A percentile compares a stretch with the other conserved stretches of the same genome.
phyloP scores from a whole-genome alignment of 2,888 invertebrate species.

The Plagiodera versicolora region DNA sequence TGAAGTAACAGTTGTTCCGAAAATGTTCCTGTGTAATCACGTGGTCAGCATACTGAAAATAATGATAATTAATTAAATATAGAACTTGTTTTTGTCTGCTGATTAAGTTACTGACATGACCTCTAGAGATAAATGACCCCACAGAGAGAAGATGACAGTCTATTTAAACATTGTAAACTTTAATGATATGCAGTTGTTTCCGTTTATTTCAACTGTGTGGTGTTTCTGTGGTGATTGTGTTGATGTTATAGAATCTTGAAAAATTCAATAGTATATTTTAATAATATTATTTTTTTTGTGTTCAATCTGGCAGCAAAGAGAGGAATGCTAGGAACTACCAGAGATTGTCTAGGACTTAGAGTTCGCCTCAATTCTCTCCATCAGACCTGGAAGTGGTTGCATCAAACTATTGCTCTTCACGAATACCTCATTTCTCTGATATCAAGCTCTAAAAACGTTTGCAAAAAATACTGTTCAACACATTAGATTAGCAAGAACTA shows the following conservation, averaged over 20 bases:
- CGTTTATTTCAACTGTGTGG: constrained; percentile 10
- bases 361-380: constrained; percentile 85
- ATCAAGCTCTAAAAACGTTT: constrained; percentile 69
- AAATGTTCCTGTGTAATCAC: constrained; percentile 27
- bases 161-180: constrained; percentile 39
- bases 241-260: constrained; percentile 10
- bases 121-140: constrained; percentile 46
- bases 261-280: constrained; percentile 12
- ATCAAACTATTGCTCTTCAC: constrained; percentile 86
- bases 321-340: constrained; percentile 66
- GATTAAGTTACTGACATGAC: constrained; percentile 45
- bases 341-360: constrained; percentile 86
- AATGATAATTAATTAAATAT: constrained; percentile 27
- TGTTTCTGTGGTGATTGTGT: constrained; percentile 8
- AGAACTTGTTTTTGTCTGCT: constrained; percentile 42
- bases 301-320: constrained; percentile 48
- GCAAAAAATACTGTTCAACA: constrained; percentile 29
- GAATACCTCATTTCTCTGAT: constrained; percentile 83
- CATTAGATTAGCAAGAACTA: constrained; percentile 30
- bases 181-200: constrained; percentile 11
- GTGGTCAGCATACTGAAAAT: constrained; percentile 35
- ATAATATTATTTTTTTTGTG: constrained; percentile 22
- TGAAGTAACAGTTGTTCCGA: background rate
- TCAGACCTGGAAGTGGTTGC: constrained; percentile 94
- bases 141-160: constrained; percentile 29